Conservation (phyloP, 1,140 invertebrate genomes). For the Drosophila setifemur region DNA sequence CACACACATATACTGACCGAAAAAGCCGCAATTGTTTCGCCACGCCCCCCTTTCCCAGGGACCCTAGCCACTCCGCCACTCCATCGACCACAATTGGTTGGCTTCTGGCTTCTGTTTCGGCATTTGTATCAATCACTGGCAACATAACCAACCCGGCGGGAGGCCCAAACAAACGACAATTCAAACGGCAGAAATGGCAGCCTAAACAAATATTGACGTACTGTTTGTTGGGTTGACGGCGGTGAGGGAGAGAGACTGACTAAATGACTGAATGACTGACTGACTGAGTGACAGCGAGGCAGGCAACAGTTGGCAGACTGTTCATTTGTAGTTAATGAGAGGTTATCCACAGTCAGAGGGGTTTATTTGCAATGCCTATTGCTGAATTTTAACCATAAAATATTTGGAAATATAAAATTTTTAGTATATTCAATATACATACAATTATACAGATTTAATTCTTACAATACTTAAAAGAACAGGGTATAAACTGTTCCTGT, state of each 20-base stretch:
- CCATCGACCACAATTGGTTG: constrained; percentile 65
- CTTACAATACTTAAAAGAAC: no score
- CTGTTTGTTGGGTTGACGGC: constrained; percentile 10
- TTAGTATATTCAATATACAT: no score
- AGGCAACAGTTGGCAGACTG: constrained; percentile 61
- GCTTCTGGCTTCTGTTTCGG: constrained; percentile 7
- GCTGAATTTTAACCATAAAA: no score
- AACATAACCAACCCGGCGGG: constrained; percentile 19
- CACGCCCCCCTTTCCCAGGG: constrained; percentile 4
- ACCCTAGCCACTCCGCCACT: not conserved
- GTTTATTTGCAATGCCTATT: not conserved
- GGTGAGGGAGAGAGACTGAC: not conserved
- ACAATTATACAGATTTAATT: no score
- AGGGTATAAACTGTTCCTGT: no score
- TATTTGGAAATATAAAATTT: no score
- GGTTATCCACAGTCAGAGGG: not conserved
- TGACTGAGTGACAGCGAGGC: not conserved
- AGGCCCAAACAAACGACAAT: constrained; percentile 62
- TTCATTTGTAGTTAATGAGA: constrained; percentile 24
- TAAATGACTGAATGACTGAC: not conserved
- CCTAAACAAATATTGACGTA: constrained; percentile 75
- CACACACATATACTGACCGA: constrained; percentile 57
- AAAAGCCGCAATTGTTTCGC: constrained; percentile 69
- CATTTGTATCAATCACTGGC: constrained; percentile 73
- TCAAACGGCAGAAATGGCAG: constrained; percentile 39